Evolutionary conservation across 2,888 invertebrate genomes (phyloP), one percentile per base, ranked within the genome.

Genomic region (Sipunculus nudus): DNA sequence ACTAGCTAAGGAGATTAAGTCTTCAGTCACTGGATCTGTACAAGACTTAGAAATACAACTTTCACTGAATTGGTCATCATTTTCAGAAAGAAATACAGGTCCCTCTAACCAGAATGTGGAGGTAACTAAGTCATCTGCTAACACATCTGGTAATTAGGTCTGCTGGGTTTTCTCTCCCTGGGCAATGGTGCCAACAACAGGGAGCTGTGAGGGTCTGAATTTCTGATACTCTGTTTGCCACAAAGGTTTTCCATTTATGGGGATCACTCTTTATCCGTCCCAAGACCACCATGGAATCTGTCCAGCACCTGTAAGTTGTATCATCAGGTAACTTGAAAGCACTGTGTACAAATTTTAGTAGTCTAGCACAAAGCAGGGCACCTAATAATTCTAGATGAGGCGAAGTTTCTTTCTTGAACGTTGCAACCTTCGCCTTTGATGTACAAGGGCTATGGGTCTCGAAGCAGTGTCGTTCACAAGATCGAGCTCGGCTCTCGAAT

Each of bases 391-490:
- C 67, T 1, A 75, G 53, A 1, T 65, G 35, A 0, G 73, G 72
- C 5, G 73, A 25, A 16, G 73, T 61, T 2, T 65, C 25, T 1
- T 38, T 28, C 26, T 73, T 70, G 0, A 71, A 13, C 21, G 72
- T 71, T 8, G 73, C 68, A 3, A 72, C 70, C 31, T 65, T 47
- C 8, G 65, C 54, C 59, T 71, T 72, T 2, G 58, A 25, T n/a
- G n/a, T n/a, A n/a, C n/a, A n/a, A n/a, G n/a, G n/a, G n/a, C n/a
- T n/a, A n/a, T n/a, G n/a, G n/a, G n/a, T n/a, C n/a, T n/a, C n/a
- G n/a, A n/a, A n/a, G n/a, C n/a, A n/a, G n/a, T n/a, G n/a, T n/a
- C n/a, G n/a, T n/a, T n/a, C n/a, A n/a, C n/a, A n/a, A n/a, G n/a
- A n/a, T n/a, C n/a, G n/a, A n/a, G n/a, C n/a, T n/a, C n/a, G n/a